These are phyloP conservation scores for Zaprionus nigranus DNA, from an alignment of 1,140 invertebrate genomes.

Conservation along the genomic window DNA sequence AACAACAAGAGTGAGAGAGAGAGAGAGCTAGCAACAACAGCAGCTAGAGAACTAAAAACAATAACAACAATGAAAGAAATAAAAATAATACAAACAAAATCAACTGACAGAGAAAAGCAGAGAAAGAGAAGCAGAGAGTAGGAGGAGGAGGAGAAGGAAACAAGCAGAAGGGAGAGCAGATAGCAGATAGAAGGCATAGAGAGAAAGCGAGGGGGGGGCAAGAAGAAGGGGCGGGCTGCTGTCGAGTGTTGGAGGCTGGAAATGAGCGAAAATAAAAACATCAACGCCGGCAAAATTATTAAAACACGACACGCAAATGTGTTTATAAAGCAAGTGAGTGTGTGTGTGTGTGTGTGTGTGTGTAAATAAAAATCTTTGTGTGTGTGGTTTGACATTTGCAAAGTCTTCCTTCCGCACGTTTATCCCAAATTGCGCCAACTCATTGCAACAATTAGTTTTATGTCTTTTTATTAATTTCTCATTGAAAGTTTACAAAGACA, in stretches of 20 bases:
- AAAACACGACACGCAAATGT: slow-evolving; percentile 57
- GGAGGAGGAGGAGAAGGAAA: not conserved
- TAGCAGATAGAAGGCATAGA: not conserved
- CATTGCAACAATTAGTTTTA: slow-evolving; percentile 51
- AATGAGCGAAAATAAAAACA: slow-evolving; percentile 60
- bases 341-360: not conserved
- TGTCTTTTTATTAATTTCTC: slow-evolving; percentile 15
- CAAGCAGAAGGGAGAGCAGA: not conserved
- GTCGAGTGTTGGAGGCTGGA: not conserved
- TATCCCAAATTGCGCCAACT: slow-evolving; percentile 51
- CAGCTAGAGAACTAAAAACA: slow-evolving; percentile 4
- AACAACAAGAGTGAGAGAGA: slow-evolving; percentile 2
- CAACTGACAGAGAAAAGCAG: slow-evolving; percentile 27
- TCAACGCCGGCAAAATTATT: slow-evolving; percentile 61
- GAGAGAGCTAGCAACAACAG: not conserved
- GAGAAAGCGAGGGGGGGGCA: not conserved
- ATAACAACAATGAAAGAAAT: slow-evolving; percentile 25
- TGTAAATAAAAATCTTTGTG: not conserved
- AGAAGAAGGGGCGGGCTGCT: not conserved
- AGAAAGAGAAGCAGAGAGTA: slow-evolving; percentile 8
- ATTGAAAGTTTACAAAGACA: slow-evolving; percentile 11
- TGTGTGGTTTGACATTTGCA: slow-evolving; percentile 7
- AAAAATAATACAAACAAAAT: not conserved
- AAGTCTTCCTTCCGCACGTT: slow-evolving; percentile 4
- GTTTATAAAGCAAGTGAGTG: slow-evolving; percentile 22